These are phyloP conservation scores for Oreamnos americanus DNA, from an alignment of 2,113 vertebrate genomes.

Conservation along the genomic window DNA sequence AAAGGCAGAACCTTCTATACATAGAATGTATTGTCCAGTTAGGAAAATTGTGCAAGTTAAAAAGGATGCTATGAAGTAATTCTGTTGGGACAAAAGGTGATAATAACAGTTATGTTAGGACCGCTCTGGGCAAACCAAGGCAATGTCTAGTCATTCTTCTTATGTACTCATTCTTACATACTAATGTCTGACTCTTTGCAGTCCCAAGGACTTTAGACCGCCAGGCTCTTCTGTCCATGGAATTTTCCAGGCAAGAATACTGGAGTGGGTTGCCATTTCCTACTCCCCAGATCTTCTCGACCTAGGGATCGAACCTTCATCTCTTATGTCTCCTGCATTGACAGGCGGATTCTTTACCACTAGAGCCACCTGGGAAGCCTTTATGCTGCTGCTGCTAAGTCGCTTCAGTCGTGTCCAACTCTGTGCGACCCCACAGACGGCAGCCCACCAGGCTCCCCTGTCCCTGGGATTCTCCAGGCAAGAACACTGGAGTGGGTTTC, in stretches of 20 bases:
- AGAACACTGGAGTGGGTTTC: no score
- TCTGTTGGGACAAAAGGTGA: not conserved
- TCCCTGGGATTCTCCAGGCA: no score
- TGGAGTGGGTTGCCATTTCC: not conserved
- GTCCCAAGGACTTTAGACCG: not conserved
- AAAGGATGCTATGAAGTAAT: not conserved
- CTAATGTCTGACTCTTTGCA: not conserved
- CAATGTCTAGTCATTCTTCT: not conserved
- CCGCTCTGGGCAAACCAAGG: not conserved
- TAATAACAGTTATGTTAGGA: not conserved
- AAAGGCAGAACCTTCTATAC: not conserved
- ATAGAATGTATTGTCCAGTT: not conserved
- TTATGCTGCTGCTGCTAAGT: not conserved
- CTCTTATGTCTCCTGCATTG: not conserved
- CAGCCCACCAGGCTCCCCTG: no score
- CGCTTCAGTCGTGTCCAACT: accelerated
- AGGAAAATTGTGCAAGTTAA: not conserved
- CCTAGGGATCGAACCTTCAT: not conserved
- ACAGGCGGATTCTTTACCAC: not conserved
- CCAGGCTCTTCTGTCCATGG: not conserved
- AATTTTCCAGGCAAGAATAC: not conserved
- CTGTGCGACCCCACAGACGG: accelerated
- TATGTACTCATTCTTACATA: not conserved
- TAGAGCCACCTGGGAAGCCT: not conserved
- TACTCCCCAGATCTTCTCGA: not conserved